phyloP scores from a whole-genome alignment of 2,113 vertebrate species.

The Ictalurus furcatus region DNA sequence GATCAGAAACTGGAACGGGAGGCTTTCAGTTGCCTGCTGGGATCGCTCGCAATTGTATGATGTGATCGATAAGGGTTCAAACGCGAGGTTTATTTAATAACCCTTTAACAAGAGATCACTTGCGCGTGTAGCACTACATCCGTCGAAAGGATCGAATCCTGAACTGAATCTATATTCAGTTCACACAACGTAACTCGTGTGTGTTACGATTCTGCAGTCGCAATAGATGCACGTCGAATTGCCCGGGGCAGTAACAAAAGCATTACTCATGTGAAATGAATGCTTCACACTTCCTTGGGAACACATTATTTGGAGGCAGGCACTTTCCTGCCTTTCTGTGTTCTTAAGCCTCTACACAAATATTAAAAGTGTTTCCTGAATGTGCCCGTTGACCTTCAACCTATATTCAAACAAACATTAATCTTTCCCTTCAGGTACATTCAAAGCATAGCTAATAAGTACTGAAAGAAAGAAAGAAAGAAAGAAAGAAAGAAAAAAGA shows the following conservation, averaged over 20 bases:
- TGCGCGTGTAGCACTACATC: background rate
- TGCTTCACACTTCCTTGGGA: background rate
- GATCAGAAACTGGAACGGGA: background rate
- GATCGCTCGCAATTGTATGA: background rate
- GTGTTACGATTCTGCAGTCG: background rate
- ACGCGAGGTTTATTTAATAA: background rate
- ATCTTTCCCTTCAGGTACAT: background rate
- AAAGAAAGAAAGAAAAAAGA: background rate
- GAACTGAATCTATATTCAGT: background rate
- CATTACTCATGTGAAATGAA: background rate
- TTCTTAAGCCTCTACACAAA: background rate
- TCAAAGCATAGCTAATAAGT: slow-evolving; percentile 6
- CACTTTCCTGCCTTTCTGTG: background rate
- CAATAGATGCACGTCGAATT: background rate
- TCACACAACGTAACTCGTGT: background rate
- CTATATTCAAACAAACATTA: slow-evolving; percentile 9
- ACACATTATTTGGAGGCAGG: background rate
- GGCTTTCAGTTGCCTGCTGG: background rate
- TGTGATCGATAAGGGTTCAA: background rate
- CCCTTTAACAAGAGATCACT: slow-evolving; percentile 12
- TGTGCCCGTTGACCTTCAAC: slow-evolving; percentile 4
- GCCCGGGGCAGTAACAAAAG: background rate
- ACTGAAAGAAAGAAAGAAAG: background rate
- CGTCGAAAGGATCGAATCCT: background rate
- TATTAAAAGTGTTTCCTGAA: background rate